These are phyloP conservation scores for Amiota mariae DNA, from an alignment of 2,888 invertebrate genomes.

Conservation along the genomic window DNA sequence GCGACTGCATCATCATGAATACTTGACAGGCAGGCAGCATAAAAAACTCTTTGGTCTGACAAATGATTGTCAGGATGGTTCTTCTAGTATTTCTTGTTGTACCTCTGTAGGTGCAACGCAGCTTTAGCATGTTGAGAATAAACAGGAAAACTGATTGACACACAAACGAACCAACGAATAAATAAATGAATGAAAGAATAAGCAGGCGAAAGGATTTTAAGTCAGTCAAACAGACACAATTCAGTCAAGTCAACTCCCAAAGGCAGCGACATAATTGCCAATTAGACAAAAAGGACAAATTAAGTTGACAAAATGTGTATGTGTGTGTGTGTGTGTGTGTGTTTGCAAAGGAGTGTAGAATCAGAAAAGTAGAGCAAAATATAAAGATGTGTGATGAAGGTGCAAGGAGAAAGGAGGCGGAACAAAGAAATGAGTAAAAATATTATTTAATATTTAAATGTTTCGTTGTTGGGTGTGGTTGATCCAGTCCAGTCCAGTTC, in stretches of 20 bases:
- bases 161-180: background rate
- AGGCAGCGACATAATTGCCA: conserved; percentile 17
- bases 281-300: conserved; percentile 21
- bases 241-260: background rate
- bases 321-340: too few relatives aligned
- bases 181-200: background rate
- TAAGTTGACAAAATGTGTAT: background rate
- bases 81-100: too few relatives aligned
- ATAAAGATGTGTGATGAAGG: background rate
- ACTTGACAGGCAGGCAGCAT: too few relatives aligned
- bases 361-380: background rate
- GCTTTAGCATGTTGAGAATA: too few relatives aligned
- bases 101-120: too few relatives aligned
- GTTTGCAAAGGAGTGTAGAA: background rate
- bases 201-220: background rate
- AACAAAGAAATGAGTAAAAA: background rate
- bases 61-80: too few relatives aligned
- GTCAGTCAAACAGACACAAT: background rate
- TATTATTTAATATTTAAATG: background rate
- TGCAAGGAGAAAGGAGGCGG: background rate
- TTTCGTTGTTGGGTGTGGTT: background rate
- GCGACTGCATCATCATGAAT: too few relatives aligned
- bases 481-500: too few relatives aligned
- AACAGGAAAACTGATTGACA: too few relatives aligned
- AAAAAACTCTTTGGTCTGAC: too few relatives aligned